Conservation (phyloP, 2,113 vertebrate genomes). For the Casuarius casuarius region DNA sequence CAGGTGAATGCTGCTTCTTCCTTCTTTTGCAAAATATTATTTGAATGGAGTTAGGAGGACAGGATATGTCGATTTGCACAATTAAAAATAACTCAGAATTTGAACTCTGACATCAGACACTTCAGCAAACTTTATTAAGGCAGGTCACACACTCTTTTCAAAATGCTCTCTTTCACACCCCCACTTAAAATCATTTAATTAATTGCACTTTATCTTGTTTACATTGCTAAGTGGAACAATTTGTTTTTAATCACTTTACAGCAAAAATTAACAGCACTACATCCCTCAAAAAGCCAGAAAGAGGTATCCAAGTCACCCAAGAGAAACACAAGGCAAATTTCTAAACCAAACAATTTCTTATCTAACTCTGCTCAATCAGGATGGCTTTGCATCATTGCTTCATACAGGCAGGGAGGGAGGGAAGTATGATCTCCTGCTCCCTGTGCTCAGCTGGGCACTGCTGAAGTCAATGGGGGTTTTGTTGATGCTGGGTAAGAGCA, state of each 20-base stretch:
- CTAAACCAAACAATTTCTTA: background rate
- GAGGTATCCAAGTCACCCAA: background rate
- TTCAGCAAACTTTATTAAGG: background rate
- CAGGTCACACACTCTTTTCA: background rate
- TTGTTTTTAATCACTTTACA: background rate
- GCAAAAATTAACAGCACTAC: background rate
- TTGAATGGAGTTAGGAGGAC: conserved; percentile 12
- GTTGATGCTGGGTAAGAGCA: background rate
- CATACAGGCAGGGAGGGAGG: background rate
- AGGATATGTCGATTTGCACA: conserved; percentile 40
- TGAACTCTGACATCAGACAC: background rate
- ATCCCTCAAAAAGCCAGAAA: background rate
- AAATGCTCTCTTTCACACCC: background rate
- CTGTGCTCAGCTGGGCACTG: background rate
- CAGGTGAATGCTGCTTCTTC: background rate
- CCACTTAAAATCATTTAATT: background rate
- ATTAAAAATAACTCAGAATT: conserved; percentile 44
- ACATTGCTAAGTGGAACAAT: background rate
- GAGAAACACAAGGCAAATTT: background rate
- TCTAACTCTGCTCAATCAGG: background rate
- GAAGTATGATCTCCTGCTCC: background rate
- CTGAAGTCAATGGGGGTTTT: background rate
- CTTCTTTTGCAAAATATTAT: conserved; percentile 19
- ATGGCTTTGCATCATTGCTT: background rate
- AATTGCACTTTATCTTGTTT: background rate